Conservation (phyloP, 2,888 invertebrate genomes). For the Nasonovia ribisnigri region DNA sequence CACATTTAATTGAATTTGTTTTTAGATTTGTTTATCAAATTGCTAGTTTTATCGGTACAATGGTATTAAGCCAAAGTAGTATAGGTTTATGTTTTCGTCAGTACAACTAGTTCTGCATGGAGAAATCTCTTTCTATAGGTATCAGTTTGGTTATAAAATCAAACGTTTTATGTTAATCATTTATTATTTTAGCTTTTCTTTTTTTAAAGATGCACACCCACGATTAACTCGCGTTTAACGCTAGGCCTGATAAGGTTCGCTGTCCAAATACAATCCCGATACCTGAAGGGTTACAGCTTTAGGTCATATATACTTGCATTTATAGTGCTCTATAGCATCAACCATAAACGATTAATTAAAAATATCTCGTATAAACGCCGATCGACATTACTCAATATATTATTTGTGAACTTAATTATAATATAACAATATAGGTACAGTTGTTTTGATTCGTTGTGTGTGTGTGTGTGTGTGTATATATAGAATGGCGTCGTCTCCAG, state of each 20-base stretch:
- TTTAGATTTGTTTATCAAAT: not conserved
- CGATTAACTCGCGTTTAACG: not conserved
- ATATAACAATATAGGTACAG: not conserved
- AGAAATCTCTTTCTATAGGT: no score
- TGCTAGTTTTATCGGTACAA: no score
- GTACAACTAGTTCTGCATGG: no score
- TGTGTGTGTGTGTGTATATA: not conserved
- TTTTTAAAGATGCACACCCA: not conserved
- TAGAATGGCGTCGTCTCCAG: constrained; percentile 51
- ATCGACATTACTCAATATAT: not conserved
- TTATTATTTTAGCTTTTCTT: not conserved
- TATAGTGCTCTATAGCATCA: not conserved
- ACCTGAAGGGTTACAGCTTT: not conserved
- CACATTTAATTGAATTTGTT: not conserved
- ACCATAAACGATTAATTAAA: not conserved
- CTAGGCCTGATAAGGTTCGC: no score
- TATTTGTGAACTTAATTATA: not conserved
- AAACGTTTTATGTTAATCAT: no score
- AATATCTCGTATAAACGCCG: not conserved
- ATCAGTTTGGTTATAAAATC: no score
- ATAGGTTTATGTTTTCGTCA: no score
- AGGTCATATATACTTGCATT: not conserved
- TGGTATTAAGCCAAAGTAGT: no score
- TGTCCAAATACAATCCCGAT: not conserved
- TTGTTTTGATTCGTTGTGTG: not conserved